Evolutionary conservation across 2,797 vertebrate genomes (phyloP).

Genomic region (Acrocephalus scirpaceus): DNA sequence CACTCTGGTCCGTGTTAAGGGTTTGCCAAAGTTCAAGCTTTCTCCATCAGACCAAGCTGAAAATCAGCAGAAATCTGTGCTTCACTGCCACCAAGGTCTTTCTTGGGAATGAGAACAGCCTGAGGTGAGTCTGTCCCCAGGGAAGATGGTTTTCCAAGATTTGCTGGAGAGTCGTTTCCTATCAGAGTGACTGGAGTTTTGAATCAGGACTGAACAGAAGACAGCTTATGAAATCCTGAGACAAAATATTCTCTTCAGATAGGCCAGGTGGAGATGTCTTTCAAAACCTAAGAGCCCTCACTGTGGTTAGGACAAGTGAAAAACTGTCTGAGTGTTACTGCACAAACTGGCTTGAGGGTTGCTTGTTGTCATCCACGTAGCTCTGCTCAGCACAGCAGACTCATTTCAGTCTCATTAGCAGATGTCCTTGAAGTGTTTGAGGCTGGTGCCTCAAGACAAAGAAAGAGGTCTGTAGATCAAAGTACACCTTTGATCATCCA

Average conservation of each 20-base stretch:
- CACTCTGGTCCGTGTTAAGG: rapidly evolving
- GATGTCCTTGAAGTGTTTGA: constrained; percentile 35
- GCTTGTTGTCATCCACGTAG: background rate
- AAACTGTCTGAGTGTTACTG: background rate
- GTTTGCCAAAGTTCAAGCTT: background rate
- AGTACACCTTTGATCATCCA: constrained; percentile 45
- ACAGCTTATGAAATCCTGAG: background rate
- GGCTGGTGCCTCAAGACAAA: constrained; percentile 18
- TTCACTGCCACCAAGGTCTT: background rate
- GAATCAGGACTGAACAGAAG: background rate
- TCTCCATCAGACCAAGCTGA: background rate
- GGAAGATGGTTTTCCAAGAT: background rate
- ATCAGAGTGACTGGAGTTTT: background rate
- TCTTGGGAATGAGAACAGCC: background rate
- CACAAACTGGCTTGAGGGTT: background rate
- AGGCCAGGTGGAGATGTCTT: background rate
- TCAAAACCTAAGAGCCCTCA: background rate
- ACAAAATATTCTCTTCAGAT: background rate
- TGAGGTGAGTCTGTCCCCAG: background rate
- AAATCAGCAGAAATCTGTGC: background rate
- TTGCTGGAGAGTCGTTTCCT: background rate
- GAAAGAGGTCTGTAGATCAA: constrained; percentile 37
- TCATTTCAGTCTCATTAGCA: constrained; percentile 18
- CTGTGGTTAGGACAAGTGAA: background rate
- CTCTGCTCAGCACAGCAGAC: background rate